A percentile compares a stretch with the other conserved stretches of the same genome.
phyloP scores from a whole-genome alignment of 2,888 invertebrate genomes.

The Xylota sylvarum region DNA sequence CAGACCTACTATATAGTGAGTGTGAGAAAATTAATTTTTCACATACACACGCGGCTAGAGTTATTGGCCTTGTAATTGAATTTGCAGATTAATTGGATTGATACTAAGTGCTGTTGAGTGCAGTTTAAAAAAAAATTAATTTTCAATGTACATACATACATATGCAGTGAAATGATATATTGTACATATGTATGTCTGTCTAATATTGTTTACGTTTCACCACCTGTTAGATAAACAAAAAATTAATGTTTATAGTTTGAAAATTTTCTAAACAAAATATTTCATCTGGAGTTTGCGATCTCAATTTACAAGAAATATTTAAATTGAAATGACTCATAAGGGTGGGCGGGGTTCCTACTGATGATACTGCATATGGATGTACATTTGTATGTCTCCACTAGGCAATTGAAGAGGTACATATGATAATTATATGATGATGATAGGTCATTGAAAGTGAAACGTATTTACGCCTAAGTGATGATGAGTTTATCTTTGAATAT shows the following conservation, averaged over 20 bases:
- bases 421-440: slow-evolving; percentile 18
- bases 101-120: slow-evolving; percentile 8
- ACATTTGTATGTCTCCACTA: slow-evolving; percentile 24
- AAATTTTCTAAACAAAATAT: not conserved
- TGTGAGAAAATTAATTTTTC: slow-evolving; percentile 24
- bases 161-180: too few species aligned
- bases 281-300: not conserved
- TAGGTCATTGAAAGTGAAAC: slow-evolving; percentile 37
- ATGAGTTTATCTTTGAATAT: slow-evolving; percentile 1
- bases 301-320: slow-evolving; percentile 6
- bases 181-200: too few species aligned
- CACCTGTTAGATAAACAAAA: not conserved
- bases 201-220: not conserved
- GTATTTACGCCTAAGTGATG: not conserved
- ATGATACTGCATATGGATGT: not conserved
- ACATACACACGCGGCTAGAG: slow-evolving; percentile 9
- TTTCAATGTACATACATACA: not conserved
- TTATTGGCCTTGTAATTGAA: slow-evolving; percentile 36
- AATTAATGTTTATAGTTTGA: not conserved
- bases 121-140: not conserved
- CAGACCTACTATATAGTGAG: not conserved
- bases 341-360: slow-evolving; percentile 19
- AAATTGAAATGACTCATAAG: slow-evolving; percentile 17
- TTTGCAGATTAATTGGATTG: slow-evolving; percentile 43
- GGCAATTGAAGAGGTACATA: slow-evolving; percentile 18